Conservation (phyloP, 2,113 vertebrate genomes). For the Hiodon alosoides region DNA sequence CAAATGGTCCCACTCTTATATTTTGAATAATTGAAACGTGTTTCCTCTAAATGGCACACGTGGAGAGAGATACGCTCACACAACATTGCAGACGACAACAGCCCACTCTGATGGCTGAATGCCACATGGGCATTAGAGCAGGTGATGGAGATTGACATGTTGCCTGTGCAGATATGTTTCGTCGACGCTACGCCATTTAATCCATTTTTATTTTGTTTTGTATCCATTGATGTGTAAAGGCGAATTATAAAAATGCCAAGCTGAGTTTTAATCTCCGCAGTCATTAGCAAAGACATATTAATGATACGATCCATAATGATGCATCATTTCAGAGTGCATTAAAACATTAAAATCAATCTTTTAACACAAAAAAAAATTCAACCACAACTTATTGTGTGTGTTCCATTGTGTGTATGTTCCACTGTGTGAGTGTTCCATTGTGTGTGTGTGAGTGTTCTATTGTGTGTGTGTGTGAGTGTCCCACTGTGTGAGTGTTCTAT, state of each 20-base stretch:
- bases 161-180: no score
- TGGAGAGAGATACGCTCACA: neutral
- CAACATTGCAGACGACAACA: no score
- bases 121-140: no score
- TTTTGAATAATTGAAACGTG: neutral
- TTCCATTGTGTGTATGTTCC: no score
- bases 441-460: no score
- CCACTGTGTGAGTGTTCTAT: no score
- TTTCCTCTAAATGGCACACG: neutral
- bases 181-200: no score
- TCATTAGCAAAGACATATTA: neutral
- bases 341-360: constrained; percentile 15
- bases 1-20: constrained; percentile 4
- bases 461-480: no score
- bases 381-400: neutral
- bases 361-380: neutral
- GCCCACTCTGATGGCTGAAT: no score
- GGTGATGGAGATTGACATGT: no score
- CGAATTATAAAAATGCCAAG: neutral
- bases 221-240: neutral
- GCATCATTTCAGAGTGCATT: constrained; percentile 4
- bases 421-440: no score
- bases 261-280: neutral
- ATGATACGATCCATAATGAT: constrained; percentile 9
- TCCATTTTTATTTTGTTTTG: neutral